Evolutionary conservation across 2,888 invertebrate genomes (phyloP).

Genomic region (Pycnomerus fuliginosus): DNA sequence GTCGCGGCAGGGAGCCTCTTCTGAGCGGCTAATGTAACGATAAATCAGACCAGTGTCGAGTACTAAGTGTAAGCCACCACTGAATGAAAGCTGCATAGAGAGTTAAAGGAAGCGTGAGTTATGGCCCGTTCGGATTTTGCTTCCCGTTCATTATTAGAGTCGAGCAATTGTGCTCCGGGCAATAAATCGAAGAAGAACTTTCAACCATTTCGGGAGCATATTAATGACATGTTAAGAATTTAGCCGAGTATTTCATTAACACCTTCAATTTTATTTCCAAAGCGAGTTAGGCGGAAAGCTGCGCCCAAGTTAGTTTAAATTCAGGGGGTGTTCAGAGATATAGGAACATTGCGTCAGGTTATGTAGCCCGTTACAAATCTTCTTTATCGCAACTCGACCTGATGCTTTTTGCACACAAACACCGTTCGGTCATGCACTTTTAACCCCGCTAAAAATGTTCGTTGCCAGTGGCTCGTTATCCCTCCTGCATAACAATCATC

Average conservation of each 20-base stretch:
- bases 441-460: no score
- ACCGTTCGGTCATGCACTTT: slow-evolving; percentile 26
- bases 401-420: slow-evolving; percentile 34
- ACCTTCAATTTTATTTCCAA: slow-evolving; percentile 31
- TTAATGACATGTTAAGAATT: slow-evolving; percentile 18
- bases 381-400: slow-evolving; percentile 40
- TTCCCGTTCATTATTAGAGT: slow-evolving; percentile 23
- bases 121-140: slow-evolving; percentile 16
- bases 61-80: slow-evolving; percentile 25
- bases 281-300: slow-evolving; percentile 34
- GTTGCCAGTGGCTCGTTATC: no score
- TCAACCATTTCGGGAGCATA: no score
- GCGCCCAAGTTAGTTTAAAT: slow-evolving; percentile 31
- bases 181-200: no score
- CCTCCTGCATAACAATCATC: no score
- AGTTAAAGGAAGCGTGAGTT: slow-evolving; percentile 20
- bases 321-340: slow-evolving; percentile 34
- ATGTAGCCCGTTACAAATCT: slow-evolving; percentile 43
- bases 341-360: slow-evolving; percentile 33
- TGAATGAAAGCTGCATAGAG: slow-evolving; percentile 21
- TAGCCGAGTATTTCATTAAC: slow-evolving; percentile 32
- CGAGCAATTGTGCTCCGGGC: no score
- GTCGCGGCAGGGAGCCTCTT: slow-evolving; percentile 26
- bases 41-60: slow-evolving; percentile 26
- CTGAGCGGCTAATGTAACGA: slow-evolving; percentile 26